Evolutionary conservation across 2,797 vertebrate genomes (phyloP), one percentile per base, ranked within the genome.

Genomic region (Tragelaphus eurycerus): DNA sequence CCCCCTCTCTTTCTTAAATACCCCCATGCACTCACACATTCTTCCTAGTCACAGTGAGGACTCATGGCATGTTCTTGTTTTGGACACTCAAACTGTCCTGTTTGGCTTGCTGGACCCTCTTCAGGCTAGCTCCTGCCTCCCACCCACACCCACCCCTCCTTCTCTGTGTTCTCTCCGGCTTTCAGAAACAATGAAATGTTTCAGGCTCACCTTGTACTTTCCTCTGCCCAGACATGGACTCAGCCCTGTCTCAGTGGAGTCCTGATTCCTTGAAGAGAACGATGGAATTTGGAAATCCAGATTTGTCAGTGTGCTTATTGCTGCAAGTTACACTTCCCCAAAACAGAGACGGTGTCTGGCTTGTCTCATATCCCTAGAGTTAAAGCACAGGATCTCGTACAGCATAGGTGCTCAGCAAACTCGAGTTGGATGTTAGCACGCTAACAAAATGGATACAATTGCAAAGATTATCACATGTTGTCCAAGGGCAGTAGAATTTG

Each of bases 401-500:
- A 11, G 9, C n/a, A 62, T 11, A 34, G 62, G 38, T 34, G 27
- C 21, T 92, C 90, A 71, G 2, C 38, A 25, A 71, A 55, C 23
- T 54, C 1, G 0, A 48, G 31, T 1, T 62, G 16, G 5, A 38
- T 14, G 12, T 8, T 64, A 43, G 71, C 23, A 46, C 19, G 76
- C 88, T 57, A 38, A 1, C 38, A 34, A 86, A 67, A 60, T 9
- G 25, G 31, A 29, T 50, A 52, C 7, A 10, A 38, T 83, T 64
- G 29, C n/a, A 62, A 81, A 74, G 86, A n/a, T 31, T 7, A 59
- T 8, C 23, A 19, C 48, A 15, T 34, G 57, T 29, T 27, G 15
- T 3, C 38, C 43, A 48, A 78, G 52, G 5, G 16, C 21, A 64
- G 86, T 48, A 5, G 11, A 14, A 95, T 57, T 85, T 46, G 34